Conservation (phyloP, 2,113 vertebrate species). For the Vanacampus margaritifer region DNA sequence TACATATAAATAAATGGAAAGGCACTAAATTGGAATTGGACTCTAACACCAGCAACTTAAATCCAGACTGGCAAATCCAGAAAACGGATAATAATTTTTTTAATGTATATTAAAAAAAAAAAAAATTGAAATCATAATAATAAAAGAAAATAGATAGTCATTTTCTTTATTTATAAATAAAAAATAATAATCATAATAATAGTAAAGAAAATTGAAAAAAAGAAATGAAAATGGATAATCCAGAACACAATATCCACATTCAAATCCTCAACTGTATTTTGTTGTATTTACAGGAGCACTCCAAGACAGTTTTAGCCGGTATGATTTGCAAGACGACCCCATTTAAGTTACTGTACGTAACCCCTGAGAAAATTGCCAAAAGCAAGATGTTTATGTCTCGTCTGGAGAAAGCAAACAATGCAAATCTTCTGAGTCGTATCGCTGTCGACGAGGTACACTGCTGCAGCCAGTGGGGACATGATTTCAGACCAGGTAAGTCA, state of each 20-base stretch:
- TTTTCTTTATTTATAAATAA: too few species aligned
- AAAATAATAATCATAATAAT: too few species aligned
- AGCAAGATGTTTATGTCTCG: constrained; percentile 97
- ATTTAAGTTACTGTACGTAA: constrained; percentile 91
- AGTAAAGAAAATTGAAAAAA: too few species aligned
- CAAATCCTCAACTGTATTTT: not conserved
- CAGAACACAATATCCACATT: not conserved
- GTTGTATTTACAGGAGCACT: constrained; percentile 77
- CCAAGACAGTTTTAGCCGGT: constrained; percentile 82
- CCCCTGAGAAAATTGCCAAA: constrained; percentile 96
- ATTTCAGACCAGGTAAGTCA: constrained; percentile 88
- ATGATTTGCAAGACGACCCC: constrained; percentile 76
- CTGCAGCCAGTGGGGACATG: constrained; percentile 98
- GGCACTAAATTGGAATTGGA: too few species aligned
- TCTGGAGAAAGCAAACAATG: constrained; percentile 90
- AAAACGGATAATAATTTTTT: too few species aligned
- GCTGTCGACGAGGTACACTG: constrained; percentile 97
- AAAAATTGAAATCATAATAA: too few species aligned
- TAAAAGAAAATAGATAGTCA: too few species aligned
- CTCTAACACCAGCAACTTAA: too few species aligned
- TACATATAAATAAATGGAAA: too few species aligned
- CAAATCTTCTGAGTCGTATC: constrained; percentile 76
- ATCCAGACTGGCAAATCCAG: too few species aligned
- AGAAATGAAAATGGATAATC: not conserved
- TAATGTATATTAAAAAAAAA: too few species aligned